Conservation (phyloP, 2,888 invertebrate genomes). For the Xylophagus ater region DNA sequence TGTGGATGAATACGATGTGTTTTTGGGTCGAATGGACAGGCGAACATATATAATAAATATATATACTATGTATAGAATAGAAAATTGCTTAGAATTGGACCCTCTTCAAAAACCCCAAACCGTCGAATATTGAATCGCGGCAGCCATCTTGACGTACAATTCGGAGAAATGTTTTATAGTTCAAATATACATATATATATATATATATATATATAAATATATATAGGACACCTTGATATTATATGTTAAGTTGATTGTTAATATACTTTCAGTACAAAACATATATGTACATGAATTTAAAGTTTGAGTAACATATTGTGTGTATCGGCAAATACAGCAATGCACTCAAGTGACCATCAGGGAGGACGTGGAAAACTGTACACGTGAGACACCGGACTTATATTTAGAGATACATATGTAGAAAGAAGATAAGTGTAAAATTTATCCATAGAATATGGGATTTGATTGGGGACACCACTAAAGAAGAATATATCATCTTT, state of each 20-base stretch:
- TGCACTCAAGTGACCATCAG: slow-evolving; percentile 19
- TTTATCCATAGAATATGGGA: too few species aligned
- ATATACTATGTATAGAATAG: slow-evolving; percentile 1
- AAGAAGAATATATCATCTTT: too few species aligned
- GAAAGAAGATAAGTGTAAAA: slow-evolving; percentile 12
- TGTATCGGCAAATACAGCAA: slow-evolving; percentile 17
- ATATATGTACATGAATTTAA: too few species aligned
- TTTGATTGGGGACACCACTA: too few species aligned
- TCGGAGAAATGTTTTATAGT: slow-evolving; percentile 9
- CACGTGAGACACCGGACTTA: slow-evolving; percentile 15
- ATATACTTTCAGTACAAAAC: background rate
- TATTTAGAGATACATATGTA: too few species aligned
- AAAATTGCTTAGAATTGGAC: slow-evolving; percentile 12
- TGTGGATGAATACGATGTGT: slow-evolving; percentile 10
- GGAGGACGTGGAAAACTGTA: slow-evolving; percentile 15
- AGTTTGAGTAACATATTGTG: slow-evolving; percentile 15
- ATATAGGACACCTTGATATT: background rate
- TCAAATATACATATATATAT: slow-evolving; percentile 1
- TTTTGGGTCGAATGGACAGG: slow-evolving; percentile 16
- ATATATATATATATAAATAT: slow-evolving; percentile 4
- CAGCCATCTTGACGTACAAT: slow-evolving; percentile 19
- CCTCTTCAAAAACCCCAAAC: slow-evolving; percentile 18
- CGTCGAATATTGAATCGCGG: slow-evolving; percentile 15
- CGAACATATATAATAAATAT: background rate
- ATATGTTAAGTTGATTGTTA: background rate